These are phyloP conservation scores for Eupithecia vulgata DNA, from an alignment of 2,888 invertebrate species.

Conservation along the genomic window DNA sequence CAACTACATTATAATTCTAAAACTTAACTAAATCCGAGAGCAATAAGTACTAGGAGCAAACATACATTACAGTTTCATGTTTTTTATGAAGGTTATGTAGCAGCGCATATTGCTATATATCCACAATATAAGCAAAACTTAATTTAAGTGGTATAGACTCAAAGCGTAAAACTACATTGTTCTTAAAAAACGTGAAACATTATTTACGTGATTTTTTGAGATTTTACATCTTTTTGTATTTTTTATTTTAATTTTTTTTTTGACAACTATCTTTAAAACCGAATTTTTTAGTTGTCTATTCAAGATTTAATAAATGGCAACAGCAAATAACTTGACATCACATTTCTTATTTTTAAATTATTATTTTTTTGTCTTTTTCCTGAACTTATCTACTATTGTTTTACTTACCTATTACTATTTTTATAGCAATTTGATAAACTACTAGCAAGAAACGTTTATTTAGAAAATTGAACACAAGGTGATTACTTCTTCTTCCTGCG, in stretches of 20 bases:
- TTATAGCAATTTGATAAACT: conserved; percentile 61
- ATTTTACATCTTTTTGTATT: conserved; percentile 70
- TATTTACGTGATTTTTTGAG: conserved; percentile 60
- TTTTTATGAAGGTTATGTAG: conserved; percentile 48
- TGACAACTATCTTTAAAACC: conserved; percentile 44
- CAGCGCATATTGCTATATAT: conserved; percentile 36
- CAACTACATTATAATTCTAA: conserved; percentile 34
- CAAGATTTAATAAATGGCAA: conserved; percentile 25
- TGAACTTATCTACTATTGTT: conserved; percentile 66
- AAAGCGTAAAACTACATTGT: conserved; percentile 35
- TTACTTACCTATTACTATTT: conserved; percentile 65
- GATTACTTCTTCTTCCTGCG: conserved; percentile 86
- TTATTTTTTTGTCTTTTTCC: conserved; percentile 71
- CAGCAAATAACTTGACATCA: conserved; percentile 40
- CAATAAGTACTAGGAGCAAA: conserved; percentile 57
- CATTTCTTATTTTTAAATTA: conserved; percentile 47
- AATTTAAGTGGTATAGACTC: conserved; percentile 39
- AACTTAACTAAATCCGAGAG: conserved; percentile 50
- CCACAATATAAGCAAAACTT: conserved; percentile 44
- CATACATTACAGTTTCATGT: conserved; percentile 46
- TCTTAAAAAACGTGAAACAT: conserved; percentile 42
- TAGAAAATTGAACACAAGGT: conserved; percentile 65
- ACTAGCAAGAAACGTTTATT: conserved; percentile 45
- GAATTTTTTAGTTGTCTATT: conserved; percentile 33
- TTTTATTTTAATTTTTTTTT: conserved; percentile 72